These are phyloP conservation scores for Sympetrum striolatum DNA, from an alignment of 2,888 invertebrate species.

Conservation along the genomic window DNA sequence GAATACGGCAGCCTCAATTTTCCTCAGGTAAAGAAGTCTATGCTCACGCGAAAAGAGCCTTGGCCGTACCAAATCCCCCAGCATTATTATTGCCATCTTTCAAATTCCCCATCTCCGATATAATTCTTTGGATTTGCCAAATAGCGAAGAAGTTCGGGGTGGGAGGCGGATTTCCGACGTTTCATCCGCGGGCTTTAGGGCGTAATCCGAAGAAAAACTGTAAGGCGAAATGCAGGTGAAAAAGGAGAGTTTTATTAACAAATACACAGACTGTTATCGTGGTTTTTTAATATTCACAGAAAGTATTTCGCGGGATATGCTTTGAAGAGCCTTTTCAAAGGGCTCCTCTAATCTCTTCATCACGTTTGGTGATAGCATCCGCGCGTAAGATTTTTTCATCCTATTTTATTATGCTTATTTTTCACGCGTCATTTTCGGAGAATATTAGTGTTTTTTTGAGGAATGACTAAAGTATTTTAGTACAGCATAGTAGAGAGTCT, in stretches of 20 bases:
- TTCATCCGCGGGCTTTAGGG: neutral
- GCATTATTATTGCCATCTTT: neutral
- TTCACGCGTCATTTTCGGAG: too few species aligned
- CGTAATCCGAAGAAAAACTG: neutral
- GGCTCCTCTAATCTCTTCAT: too few species aligned
- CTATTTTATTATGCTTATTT: too few species aligned
- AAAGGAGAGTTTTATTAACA: neutral
- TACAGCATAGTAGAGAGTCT: too few species aligned
- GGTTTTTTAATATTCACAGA: too few species aligned
- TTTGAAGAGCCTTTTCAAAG: too few species aligned
- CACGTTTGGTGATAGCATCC: too few species aligned
- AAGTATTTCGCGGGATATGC: too few species aligned
- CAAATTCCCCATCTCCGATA: neutral
- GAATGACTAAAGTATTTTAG: too few species aligned
- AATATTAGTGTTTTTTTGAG: too few species aligned
- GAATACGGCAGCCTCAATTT: neutral
- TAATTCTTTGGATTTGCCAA: neutral
- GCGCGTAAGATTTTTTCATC: too few species aligned
- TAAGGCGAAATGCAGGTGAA: neutral
- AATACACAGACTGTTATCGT: too few species aligned
- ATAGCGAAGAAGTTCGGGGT: neutral
- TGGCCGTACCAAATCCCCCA: neutral
- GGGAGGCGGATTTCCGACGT: neutral
- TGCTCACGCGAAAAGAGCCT: neutral
- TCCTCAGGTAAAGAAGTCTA: neutral